Evolutionary conservation across 2,113 vertebrate genomes (phyloP).

Genomic region (Lucifuga dentata): DNA sequence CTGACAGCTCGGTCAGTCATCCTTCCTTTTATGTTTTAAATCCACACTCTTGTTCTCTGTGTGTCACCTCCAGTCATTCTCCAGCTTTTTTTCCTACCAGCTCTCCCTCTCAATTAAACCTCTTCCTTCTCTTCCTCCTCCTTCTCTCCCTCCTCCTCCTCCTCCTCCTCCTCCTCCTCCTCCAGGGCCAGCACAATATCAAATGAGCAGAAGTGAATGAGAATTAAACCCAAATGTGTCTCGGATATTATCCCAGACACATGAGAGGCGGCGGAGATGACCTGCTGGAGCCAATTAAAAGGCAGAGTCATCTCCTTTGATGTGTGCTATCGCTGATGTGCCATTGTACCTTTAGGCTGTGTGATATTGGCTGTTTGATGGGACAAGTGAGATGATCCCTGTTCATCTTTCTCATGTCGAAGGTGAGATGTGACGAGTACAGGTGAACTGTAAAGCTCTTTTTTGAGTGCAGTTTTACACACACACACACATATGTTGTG

Average conservation of each 20-base stretch:
- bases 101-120: constrained; percentile 69
- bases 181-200: constrained; percentile 32
- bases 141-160: neutral
- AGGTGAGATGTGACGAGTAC: constrained; percentile 38
- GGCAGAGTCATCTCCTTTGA: constrained; percentile 46
- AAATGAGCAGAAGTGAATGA: constrained; percentile 58
- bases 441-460: neutral
- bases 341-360: constrained; percentile 46
- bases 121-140: constrained; percentile 24
- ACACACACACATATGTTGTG: too few relatives aligned
- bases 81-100: constrained; percentile 46
- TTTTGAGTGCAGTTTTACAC: neutral
- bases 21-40: constrained; percentile 77
- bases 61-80: constrained; percentile 73
- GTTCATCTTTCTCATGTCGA: constrained; percentile 29
- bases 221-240: constrained; percentile 67
- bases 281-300: constrained; percentile 76
- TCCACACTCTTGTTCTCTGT: constrained; percentile 67
- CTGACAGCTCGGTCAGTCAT: constrained; percentile 50
- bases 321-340: constrained; percentile 52
- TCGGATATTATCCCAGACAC: constrained; percentile 51
- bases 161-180: constrained; percentile 23
- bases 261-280: constrained; percentile 50
- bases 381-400: constrained; percentile 49
- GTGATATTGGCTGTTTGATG: constrained; percentile 64